These are phyloP conservation scores for Myioborus melanocephalus DNA, from an alignment of 2,797 vertebrate species.

Conservation along the genomic window DNA sequence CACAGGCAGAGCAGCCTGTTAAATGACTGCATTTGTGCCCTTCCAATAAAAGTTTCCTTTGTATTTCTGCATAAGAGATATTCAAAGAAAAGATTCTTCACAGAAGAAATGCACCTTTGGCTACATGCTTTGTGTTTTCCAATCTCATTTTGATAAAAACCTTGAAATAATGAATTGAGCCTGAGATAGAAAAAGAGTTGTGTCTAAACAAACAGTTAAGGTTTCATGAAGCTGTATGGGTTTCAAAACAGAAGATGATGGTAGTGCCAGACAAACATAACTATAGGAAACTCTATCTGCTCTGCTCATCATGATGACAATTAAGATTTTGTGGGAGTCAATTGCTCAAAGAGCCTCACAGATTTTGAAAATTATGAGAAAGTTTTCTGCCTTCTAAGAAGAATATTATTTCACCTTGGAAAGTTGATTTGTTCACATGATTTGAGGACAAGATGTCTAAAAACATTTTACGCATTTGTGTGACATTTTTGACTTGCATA, in stretches of 20 bases:
- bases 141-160: neutral
- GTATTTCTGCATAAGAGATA: neutral
- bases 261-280: neutral
- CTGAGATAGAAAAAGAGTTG: neutral
- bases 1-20: neutral
- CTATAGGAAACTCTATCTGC: neutral
- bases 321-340: neutral
- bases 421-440: neutral
- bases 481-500: neutral
- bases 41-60: neutral
- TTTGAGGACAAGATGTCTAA: neutral
- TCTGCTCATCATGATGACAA: neutral
- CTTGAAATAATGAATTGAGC: neutral
- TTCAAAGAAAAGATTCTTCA: neutral
- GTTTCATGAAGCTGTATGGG: neutral
- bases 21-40: neutral
- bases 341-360: neutral
- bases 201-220: neutral
- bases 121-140: neutral
- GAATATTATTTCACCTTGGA: neutral
- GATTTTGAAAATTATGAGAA: neutral
- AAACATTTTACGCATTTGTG: neutral
- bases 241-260: neutral
- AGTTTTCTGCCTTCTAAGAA: neutral
- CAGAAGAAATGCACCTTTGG: neutral